Evolutionary conservation across 2,113 vertebrate species (phyloP), one percentile per base, ranked within the genome.

Genomic region (Trinectes maculatus): DNA sequence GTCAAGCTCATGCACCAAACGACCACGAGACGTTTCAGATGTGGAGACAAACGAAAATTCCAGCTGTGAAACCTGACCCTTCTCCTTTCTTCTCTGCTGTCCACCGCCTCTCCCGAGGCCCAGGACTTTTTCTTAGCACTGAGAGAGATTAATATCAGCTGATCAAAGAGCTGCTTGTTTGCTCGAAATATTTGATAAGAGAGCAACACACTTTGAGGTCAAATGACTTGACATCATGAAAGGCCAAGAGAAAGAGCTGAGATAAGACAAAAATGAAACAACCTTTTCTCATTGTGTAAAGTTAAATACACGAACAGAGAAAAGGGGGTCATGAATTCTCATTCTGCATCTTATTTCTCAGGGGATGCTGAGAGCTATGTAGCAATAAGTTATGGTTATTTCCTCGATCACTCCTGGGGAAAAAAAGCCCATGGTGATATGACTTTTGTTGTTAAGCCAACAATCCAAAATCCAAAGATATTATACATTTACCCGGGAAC

Each of bases 101-200:
- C 60, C 7, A 16, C 64, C 53, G 73, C 60, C n/a, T n/a, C n/a
- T 73, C 71, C 76, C 12, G 34, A 55, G 82, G 83, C 68, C 5
- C 13, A 75, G 47, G 70, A 51, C 64, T 43, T 65, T 68, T 77
- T 65, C 8, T 13, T 21, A 46, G 83, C 53, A 1, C 70, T 53
- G 59, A 5, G 33, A 39, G 60, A 85, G 84, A 85, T 88, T 74
- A 62, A 85, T 88, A 82, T 87, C 80, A 53, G 66, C 52, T 46
- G 33, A 71, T 85, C 84, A 85, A 80, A 88, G 84, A 74, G 75
- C 70, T 83, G 79, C 65, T 86, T 89, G 84, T 86, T 86, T 89
- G 79, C 82, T 77, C 8, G 13, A 54, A 84, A 83, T 79, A 77
- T 87, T 86, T 68, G 81, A 85, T 82, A 82, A 85, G 71, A 76